Evolutionary conservation across 1,140 invertebrate species (phyloP).

Genomic region (Homalodisca vitripennis): DNA sequence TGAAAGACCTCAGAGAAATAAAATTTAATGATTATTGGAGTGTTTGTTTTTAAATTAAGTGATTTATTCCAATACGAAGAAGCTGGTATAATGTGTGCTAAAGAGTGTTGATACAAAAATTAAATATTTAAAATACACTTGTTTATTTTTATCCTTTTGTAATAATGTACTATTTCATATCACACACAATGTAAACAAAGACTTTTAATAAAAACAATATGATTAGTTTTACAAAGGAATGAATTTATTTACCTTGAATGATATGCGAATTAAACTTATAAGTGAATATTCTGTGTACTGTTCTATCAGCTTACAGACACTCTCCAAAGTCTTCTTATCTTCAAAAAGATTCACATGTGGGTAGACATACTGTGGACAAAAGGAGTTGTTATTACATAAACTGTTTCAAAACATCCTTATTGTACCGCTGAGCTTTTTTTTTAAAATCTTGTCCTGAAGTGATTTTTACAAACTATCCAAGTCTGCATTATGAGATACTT

Average conservation of each 20-base stretch:
- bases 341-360: slow-evolving; percentile 37
- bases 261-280: slow-evolving; percentile 31
- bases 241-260: slow-evolving; percentile 36
- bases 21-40: too few species aligned
- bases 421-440: not conserved
- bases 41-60: too few species aligned
- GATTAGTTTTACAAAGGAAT: too few species aligned
- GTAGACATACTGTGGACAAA: slow-evolving; percentile 39
- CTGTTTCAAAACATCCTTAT: slow-evolving; percentile 7
- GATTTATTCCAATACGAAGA: too few species aligned
- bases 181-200: too few species aligned
- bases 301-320: slow-evolving; percentile 33
- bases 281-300: slow-evolving; percentile 25
- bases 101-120: too few species aligned
- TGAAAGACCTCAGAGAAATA: too few species aligned
- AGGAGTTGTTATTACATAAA: not conserved
- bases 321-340: slow-evolving; percentile 25
- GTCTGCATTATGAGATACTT: not conserved
- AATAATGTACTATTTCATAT: too few species aligned
- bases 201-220: too few species aligned
- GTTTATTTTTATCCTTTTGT: too few species aligned
- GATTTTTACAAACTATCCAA: not conserved
- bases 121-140: too few species aligned
- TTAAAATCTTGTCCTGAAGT: not conserved
- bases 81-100: too few species aligned